phyloP scores from a whole-genome alignment of 2,113 vertebrate genomes.

The Eleginops maclovinus region DNA sequence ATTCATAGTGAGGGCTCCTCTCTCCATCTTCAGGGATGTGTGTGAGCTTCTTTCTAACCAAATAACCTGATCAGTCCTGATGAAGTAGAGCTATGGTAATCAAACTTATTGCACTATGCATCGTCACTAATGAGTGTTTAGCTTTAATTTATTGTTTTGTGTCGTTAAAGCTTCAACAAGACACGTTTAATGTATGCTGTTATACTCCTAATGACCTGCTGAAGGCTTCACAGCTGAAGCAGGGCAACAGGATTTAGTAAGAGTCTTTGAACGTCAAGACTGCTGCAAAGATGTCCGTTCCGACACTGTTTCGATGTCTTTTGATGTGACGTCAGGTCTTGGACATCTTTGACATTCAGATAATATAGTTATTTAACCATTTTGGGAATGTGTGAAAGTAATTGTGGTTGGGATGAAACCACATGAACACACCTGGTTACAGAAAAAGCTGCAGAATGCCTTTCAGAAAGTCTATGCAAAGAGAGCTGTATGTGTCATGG shows the following conservation, averaged over 20 bases:
- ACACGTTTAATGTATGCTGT: conserved; percentile 3
- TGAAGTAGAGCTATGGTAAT: neutral
- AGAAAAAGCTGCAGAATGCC: no score
- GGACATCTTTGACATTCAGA: neutral
- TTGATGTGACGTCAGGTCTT: neutral
- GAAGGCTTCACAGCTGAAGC: neutral
- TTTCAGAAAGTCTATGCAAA: neutral
- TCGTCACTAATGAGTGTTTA: neutral
- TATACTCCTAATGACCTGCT: conserved; percentile 1
- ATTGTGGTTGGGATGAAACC: neutral
- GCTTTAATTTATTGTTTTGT: conserved; percentile 32
- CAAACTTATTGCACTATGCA: conserved; percentile 17
- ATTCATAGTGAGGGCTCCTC: conserved; percentile 31
- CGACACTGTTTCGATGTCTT: neutral
- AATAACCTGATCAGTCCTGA: conserved; percentile 4
- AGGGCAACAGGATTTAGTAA: no score
- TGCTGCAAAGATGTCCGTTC: neutral
- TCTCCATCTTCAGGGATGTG: neutral
- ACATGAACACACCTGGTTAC: no score
- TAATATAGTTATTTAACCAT: neutral
- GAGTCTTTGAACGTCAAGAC: neutral
- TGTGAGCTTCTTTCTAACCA: neutral
- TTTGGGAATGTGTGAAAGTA: neutral
- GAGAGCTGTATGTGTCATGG: neutral
- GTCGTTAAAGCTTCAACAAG: neutral